Evolutionary conservation across 2,888 invertebrate genomes (phyloP).

Genomic region (Rhamphomyia laevipes): DNA sequence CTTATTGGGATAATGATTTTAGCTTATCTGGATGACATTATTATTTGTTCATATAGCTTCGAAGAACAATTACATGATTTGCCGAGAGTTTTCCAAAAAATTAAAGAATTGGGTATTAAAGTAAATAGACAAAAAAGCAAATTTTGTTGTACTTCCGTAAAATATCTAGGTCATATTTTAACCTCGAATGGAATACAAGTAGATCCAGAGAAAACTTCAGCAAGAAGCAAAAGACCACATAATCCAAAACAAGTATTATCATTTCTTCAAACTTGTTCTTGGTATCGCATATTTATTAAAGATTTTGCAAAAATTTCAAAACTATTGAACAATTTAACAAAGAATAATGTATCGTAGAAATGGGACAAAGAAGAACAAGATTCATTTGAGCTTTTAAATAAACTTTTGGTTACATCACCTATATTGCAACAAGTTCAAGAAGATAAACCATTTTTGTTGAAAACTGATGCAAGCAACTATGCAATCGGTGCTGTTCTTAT

Average conservation of each 20-base stretch:
- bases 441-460: slow-evolving; percentile 18
- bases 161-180: too few species aligned
- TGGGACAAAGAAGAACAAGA: slow-evolving; percentile 6
- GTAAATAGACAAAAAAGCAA: slow-evolving; percentile 5
- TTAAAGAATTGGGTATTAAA: slow-evolving; percentile 9
- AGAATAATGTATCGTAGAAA: slow-evolving; percentile 8
- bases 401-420: slow-evolving; percentile 13
- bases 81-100: slow-evolving; percentile 10
- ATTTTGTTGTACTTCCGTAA: slow-evolving; percentile 8
- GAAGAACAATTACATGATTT: slow-evolving; percentile 19
- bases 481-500: slow-evolving; percentile 14
- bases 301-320: slow-evolving; percentile 20
- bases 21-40: slow-evolving; percentile 21
- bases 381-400: neutral
- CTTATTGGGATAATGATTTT: slow-evolving; percentile 10
- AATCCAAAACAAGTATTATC: slow-evolving; percentile 18
- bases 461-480: slow-evolving; percentile 13
- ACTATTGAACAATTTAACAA: slow-evolving; percentile 20
- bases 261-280: slow-evolving; percentile 23
- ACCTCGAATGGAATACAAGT: slow-evolving; percentile 9
- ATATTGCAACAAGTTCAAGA: slow-evolving; percentile 16
- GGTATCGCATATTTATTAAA: too few species aligned
- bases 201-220: slow-evolving; percentile 11
- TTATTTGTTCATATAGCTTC: slow-evolving; percentile 16
- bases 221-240: slow-evolving; percentile 10